These are phyloP conservation scores for Xestia rhomboidea DNA, from an alignment of 2,888 invertebrate species.

Conservation along the genomic window DNA sequence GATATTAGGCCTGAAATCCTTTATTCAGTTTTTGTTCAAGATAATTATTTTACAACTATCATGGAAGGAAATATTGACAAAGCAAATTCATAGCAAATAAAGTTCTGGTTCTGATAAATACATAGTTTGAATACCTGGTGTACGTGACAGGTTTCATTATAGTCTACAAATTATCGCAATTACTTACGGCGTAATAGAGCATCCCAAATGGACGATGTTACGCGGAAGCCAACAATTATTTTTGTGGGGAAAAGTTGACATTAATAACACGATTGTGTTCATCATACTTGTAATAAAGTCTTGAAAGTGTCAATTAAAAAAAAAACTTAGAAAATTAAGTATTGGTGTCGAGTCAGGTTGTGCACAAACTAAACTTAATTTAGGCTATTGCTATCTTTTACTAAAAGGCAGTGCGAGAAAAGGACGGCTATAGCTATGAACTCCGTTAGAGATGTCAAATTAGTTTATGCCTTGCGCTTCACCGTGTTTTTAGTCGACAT, in stretches of 20 bases:
- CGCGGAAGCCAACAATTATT: slow-evolving; percentile 39
- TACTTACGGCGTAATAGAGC: slow-evolving; percentile 36
- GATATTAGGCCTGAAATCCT: not conserved
- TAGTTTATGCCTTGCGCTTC: no score
- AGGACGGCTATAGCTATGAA: no score
- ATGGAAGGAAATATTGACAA: not conserved
- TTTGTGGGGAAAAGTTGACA: slow-evolving; percentile 30
- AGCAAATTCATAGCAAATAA: no score
- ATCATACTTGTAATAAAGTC: slow-evolving; percentile 1
- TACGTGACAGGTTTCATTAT: slow-evolving; percentile 22
- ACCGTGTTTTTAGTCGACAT: no score
- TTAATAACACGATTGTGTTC: slow-evolving; percentile 15
- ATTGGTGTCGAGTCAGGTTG: no score
- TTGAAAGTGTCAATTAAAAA: slow-evolving; percentile 6
- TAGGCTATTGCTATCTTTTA: no score
- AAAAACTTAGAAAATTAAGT: not conserved
- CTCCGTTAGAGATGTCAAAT: no score
- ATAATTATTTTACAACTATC: not conserved
- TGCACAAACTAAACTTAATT: no score
- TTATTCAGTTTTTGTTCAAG: not conserved
- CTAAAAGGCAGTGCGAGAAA: no score
- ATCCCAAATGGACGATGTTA: slow-evolving; percentile 40
- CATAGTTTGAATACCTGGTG: slow-evolving; percentile 11
- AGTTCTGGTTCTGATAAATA: no score
- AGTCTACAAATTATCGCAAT: slow-evolving; percentile 34